Conservation (phyloP, 2,888 invertebrate genomes). For the Melanargia galathea region DNA sequence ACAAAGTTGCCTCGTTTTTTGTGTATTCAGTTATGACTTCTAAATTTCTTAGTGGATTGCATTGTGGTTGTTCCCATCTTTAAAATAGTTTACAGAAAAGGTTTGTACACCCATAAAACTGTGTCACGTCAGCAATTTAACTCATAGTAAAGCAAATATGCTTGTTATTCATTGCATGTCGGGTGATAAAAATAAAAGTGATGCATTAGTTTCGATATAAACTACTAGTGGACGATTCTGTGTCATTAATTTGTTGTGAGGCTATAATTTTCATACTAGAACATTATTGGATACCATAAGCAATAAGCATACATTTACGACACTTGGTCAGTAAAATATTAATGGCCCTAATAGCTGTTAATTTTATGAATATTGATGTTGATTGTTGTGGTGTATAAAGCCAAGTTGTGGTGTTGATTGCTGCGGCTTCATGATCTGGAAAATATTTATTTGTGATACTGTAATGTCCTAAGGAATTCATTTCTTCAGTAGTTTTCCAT, state of each 20-base stretch:
- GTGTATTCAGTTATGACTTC: too few relatives aligned
- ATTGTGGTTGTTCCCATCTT: too few relatives aligned
- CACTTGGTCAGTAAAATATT: conserved; percentile 8
- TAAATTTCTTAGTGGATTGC: too few relatives aligned
- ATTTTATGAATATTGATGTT: conserved; percentile 18
- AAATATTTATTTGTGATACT: too few relatives aligned
- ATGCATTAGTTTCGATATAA: conserved; percentile 1
- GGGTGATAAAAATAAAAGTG: neutral
- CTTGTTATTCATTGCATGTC: neutral
- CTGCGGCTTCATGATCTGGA: too few relatives aligned
- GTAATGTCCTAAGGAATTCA: too few relatives aligned
- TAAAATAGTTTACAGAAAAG: too few relatives aligned
- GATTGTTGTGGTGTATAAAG: neutral
- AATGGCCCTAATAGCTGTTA: conserved; percentile 11
- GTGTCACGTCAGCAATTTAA: neutral
- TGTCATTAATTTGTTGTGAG: neutral
- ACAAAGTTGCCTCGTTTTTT: too few relatives aligned
- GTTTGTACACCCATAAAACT: too few relatives aligned
- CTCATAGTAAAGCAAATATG: neutral
- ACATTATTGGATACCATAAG: conserved; percentile 14
- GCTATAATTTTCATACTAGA: conserved; percentile 16
- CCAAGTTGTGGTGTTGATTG: too few relatives aligned
- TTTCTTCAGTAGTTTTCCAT: too few relatives aligned
- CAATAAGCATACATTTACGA: conserved; percentile 10
- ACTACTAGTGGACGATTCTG: neutral